phyloP scores from a whole-genome alignment of 2,113 vertebrate species.

The Promerops cafer region DNA sequence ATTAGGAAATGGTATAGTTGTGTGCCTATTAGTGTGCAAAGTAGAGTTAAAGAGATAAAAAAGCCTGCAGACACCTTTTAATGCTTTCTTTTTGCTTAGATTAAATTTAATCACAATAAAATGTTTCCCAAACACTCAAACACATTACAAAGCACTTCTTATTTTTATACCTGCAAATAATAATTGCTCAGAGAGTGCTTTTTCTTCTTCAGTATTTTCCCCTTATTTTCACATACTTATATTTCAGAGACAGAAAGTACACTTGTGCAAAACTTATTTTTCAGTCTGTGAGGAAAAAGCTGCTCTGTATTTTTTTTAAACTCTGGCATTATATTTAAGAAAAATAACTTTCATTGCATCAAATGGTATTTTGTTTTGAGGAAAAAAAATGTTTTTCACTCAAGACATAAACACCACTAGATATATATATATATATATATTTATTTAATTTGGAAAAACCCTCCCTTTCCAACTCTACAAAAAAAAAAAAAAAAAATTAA shows the following conservation, averaged over 20 bases:
- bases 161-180: neutral
- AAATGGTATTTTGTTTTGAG: neutral
- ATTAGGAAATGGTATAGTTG: neutral
- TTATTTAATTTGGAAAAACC: neutral
- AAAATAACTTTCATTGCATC: neutral
- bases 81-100: neutral
- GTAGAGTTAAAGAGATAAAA: neutral
- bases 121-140: neutral
- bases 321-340: neutral
- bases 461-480: neutral
- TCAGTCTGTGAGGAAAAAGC: neutral
- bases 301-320: neutral
- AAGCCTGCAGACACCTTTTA: neutral
- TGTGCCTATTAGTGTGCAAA: neutral
- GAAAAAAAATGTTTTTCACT: neutral
- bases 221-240: neutral
- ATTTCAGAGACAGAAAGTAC: neutral
- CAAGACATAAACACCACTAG: accelerated
- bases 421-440: too few relatives aligned
- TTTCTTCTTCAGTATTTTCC: neutral
- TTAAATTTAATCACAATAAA: neutral
- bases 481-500: neutral
- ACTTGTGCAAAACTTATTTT: neutral
- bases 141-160: neutral
- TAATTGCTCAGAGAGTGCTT: neutral